Evolutionary conservation across 53 echinoderm and acorn worm species (phyloP), one percentile per base, ranked within the genome.

Genomic region (Holothuria scabra): DNA sequence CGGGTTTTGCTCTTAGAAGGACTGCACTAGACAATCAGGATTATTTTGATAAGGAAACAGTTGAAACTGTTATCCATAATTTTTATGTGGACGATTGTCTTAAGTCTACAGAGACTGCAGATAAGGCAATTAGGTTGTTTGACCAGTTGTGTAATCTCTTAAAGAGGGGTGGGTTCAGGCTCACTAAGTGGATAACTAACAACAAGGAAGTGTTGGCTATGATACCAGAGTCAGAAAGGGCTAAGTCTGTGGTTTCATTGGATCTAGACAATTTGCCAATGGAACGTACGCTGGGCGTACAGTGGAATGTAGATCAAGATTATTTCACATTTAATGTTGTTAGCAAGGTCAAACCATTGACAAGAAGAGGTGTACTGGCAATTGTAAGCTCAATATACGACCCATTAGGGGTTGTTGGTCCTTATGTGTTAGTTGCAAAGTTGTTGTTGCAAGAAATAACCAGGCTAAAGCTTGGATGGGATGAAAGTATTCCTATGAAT

Each of bases 281-380:
- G 12, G 90, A 90, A 60, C 87, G 90, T 6, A 87, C 90, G 74
- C 76, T 90, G 19, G 82, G 88, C 52, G 83, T 88, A 28, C 41
- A 49, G 38, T 91, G 91, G 91, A 52, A 74, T 69, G 82, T 82
- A 37, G 59, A 74, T 26, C 49, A 76, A 18, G 88, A 91, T 83
- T 70, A 58, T 12, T 79, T 89, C n/a, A 79, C 86, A 31, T 93
- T 84, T 55, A 89, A 80, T 28, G 68, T 81, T 9, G 61, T 28
- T 2, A 35, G 62, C 8, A 83, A 63, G 80, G 75, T 83, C 10
- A 59, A 78, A 65, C 67, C 87, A 25, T 56, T 74, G 18, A 93
- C 89, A 33, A 87, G 93, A 84, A 67, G 89, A 81, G 89, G 89
- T 13, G 85, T 91, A 16, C 85, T 88, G 20, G 84, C 91, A 14